Conservation (phyloP, 2,797 vertebrate genomes). For the Ispidina picta region DNA sequence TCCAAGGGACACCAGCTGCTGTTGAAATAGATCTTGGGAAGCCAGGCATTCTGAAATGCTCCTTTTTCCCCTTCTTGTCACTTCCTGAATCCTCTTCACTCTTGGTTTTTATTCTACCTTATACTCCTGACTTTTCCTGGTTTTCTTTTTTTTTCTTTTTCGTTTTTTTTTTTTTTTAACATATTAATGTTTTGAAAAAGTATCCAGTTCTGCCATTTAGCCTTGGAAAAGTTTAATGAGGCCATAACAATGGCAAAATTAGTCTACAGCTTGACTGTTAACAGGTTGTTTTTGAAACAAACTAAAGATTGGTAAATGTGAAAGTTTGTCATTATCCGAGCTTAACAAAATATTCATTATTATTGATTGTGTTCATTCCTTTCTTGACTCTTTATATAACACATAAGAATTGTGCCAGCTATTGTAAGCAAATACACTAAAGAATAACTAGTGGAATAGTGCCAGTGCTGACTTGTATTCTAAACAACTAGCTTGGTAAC, state of each 20-base stretch:
- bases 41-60: neutral
- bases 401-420: neutral
- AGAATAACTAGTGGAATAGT: neutral
- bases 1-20: slow-evolving; percentile 13
- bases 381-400: neutral
- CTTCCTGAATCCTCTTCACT: neutral
- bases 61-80: neutral
- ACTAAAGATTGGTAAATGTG: neutral
- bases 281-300: neutral
- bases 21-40: slow-evolving; percentile 20
- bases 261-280: neutral
- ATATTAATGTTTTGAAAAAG: neutral
- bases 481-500: neutral
- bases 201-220: neutral
- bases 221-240: neutral
- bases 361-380: neutral
- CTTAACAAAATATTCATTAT: neutral
- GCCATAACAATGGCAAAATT: neutral
- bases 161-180: neutral
- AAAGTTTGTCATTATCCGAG: neutral
- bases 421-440: neutral
- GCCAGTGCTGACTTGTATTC: neutral
- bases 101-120: neutral
- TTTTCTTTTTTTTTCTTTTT: too few relatives aligned
- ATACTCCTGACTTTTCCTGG: neutral